Percentiles rank a stretch among this genome's conserved stretches.
Evolutionary conservation across 2,797 vertebrate genomes (phyloP).

Genomic region (Coregonus sp.): DNA sequence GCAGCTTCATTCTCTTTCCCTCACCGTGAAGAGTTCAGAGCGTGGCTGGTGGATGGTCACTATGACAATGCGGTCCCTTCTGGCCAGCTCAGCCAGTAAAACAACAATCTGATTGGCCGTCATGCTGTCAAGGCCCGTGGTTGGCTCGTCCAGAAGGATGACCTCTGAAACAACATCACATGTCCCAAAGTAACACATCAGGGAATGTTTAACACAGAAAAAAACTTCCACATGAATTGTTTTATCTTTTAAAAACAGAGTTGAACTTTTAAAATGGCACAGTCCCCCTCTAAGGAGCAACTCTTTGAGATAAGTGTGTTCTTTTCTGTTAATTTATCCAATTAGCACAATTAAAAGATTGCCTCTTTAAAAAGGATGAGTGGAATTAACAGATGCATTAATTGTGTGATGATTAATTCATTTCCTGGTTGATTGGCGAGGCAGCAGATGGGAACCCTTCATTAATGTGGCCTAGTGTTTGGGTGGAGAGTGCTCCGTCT

Average conservation of each 20-base stretch:
- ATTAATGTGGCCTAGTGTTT: slow-evolving; percentile 12
- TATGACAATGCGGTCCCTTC: slow-evolving; percentile 85
- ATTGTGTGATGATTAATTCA: slow-evolving; percentile 81
- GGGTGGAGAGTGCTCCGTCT: slow-evolving; percentile 58
- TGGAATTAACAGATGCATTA: slow-evolving; percentile 79
- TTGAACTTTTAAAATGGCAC: slow-evolving; percentile 55
- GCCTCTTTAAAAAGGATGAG: slow-evolving; percentile 72
- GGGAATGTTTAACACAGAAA: slow-evolving; percentile 8
- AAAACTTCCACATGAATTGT: not conserved
- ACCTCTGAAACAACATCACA: slow-evolving; percentile 75
- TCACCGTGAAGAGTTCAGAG: slow-evolving; percentile 93
- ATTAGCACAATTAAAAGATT: slow-evolving; percentile 83
- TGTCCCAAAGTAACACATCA: slow-evolving; percentile 22
- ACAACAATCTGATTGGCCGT: slow-evolving; percentile 91
- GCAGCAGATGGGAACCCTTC: slow-evolving; percentile 74
- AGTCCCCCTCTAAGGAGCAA: slow-evolving; percentile 59
- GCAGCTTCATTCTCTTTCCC: slow-evolving; percentile 16
- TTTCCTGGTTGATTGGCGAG: slow-evolving; percentile 83
- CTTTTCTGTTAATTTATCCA: slow-evolving; percentile 70
- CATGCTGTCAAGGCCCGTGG: slow-evolving; percentile 94
- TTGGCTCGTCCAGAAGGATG: slow-evolving; percentile 94
- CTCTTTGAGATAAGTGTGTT: slow-evolving; percentile 67
- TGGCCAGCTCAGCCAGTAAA: slow-evolving; percentile 86
- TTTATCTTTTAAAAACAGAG: slow-evolving; percentile 40
- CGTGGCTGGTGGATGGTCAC: slow-evolving; percentile 97